Conservation (phyloP, 2,888 invertebrate species). For the Orchesellides sinensis region DNA sequence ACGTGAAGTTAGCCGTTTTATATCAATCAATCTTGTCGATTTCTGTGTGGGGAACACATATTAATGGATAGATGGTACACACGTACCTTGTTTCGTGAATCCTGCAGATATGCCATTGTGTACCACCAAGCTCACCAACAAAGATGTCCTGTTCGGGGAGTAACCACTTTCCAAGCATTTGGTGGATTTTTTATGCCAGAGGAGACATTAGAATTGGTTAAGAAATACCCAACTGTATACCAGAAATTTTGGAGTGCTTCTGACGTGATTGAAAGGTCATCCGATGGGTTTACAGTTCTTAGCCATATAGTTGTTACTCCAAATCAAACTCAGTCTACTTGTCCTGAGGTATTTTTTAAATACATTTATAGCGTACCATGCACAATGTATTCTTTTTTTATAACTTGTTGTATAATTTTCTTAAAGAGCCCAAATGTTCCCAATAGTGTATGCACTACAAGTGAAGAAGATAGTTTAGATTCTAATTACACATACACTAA, state of each 20-base stretch:
- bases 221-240: constrained; percentile 66
- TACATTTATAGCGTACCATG: no score
- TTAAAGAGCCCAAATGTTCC: constrained; percentile 69
- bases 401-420: neutral
- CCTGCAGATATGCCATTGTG: constrained; percentile 66
- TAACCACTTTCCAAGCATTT: constrained; percentile 68
- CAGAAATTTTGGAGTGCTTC: constrained; percentile 69
- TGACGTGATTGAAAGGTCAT: constrained; percentile 66
- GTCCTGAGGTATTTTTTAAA: constrained; percentile 62
- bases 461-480: constrained; percentile 11
- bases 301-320: constrained; percentile 67
- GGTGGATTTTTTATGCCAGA: constrained; percentile 71
- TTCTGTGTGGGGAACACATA: neutral
- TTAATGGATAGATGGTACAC: no score
- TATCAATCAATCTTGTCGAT: neutral
- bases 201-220: constrained; percentile 36
- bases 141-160: constrained; percentile 67
- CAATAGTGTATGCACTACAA: constrained; percentile 65
- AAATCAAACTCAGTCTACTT: constrained; percentile 68
- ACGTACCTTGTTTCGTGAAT: no score
- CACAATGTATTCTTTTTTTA: no score
- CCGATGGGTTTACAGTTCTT: constrained; percentile 69
- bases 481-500: constrained; percentile 57
- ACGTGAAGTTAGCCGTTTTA: neutral
- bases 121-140: constrained; percentile 71